These are phyloP conservation scores for Eupithecia exiguata DNA, from an alignment of 2,888 invertebrate species.

Conservation along the genomic window DNA sequence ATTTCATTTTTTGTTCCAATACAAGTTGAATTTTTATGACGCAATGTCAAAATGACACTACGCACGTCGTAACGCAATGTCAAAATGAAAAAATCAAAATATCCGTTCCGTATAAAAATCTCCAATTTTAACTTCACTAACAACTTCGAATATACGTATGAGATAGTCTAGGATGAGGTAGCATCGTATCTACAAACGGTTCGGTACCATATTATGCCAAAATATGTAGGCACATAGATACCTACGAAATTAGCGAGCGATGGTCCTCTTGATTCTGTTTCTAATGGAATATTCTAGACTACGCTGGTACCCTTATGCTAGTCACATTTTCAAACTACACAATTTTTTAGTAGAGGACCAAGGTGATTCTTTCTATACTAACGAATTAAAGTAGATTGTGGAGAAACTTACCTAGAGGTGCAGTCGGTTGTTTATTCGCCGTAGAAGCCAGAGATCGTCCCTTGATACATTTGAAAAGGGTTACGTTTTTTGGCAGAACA, in stretches of 20 bases:
- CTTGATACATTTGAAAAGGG: constrained; percentile 69
- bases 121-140: background rate
- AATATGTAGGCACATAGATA: background rate
- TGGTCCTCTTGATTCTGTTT: background rate
- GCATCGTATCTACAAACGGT: background rate
- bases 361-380: background rate
- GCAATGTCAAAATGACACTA: background rate
- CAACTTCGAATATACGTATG: background rate
- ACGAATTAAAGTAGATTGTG: background rate
- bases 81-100: background rate
- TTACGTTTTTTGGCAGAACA: constrained; percentile 64
- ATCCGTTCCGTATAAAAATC: background rate
- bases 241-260: background rate
- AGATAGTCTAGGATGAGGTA: background rate
- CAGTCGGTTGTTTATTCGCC: constrained; percentile 58
- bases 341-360: background rate
- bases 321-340: background rate
- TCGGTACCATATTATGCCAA: background rate
- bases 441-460: constrained; percentile 61
- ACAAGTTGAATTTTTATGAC: background rate
- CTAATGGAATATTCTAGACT: background rate
- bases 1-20: background rate
- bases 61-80: background rate
- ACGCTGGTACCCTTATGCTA: background rate
- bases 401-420: constrained; percentile 65